These are phyloP conservation scores for Campylomormyrus numenius DNA, from an alignment of 2,113 vertebrate genomes.

Conservation along the genomic window DNA sequence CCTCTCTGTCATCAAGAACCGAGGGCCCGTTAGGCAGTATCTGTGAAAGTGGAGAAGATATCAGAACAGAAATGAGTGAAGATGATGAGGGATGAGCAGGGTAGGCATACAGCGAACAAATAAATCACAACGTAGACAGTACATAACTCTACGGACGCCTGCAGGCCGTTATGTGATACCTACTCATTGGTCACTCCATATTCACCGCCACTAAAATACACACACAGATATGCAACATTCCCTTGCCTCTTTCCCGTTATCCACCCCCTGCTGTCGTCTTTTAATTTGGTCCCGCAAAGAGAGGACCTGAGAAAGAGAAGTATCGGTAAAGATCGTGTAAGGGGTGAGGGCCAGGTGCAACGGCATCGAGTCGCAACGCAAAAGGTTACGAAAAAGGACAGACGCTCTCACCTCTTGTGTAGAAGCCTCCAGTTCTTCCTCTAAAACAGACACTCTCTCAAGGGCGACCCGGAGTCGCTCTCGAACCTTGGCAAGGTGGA, in stretches of 20 bases:
- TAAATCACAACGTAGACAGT: background rate
- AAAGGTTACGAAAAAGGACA: background rate
- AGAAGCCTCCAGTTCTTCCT: slow-evolving; percentile 83
- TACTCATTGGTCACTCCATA: background rate
- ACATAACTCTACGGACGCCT: background rate
- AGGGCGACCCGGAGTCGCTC: slow-evolving; percentile 82
- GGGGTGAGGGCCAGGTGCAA: background rate
- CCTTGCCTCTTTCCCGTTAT: slow-evolving; percentile 66
- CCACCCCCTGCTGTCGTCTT: slow-evolving; percentile 62
- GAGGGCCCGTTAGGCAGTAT: slow-evolving; percentile 73
- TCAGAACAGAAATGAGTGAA: background rate
- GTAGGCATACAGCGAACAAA: background rate
- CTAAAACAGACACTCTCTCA: slow-evolving; percentile 74
- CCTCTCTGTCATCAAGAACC: slow-evolving; percentile 53
- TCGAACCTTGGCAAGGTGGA: slow-evolving; percentile 62
- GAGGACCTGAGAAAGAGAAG: slow-evolving; percentile 43
- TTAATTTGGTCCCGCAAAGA: slow-evolving; percentile 65
- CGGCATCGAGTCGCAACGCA: background rate
- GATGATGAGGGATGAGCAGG: background rate
- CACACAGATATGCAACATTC: background rate
- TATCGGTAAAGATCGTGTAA: background rate
- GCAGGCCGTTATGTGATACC: background rate
- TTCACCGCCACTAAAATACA: background rate
- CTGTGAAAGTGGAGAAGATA: slow-evolving; percentile 46
- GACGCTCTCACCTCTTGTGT: slow-evolving; percentile 69